Base-by-base conservation (phyloP, 2,113 vertebrate genomes). In the Atractosteus spatula region DNA sequence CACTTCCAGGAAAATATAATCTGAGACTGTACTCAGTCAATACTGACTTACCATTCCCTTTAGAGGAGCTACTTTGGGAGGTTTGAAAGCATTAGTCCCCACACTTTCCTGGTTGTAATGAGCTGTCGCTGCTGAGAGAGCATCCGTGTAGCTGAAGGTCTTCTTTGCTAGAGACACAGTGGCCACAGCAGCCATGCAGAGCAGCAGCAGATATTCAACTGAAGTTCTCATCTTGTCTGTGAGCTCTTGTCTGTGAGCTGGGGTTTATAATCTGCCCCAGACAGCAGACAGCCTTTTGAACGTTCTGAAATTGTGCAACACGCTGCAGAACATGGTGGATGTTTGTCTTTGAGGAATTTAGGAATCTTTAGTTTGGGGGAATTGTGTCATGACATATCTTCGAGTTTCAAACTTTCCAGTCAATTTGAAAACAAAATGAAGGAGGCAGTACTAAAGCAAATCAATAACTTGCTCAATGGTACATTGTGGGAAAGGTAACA, bases 31-130 rank as follows among this genome's bases (percentile, higher is more conserved):
- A 29, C 43, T 11, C 6, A 3, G 29, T 2, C 41, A 43, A 45
- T n/a, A 66, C 43, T 56, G 5, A n/a, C 8, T 3, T 57, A 69
- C 68, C 68, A 69, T 69, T 56, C 51, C 54, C 55, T 17, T 51
- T 3, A 69, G 54, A 13, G 68, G 16, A 14, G 29, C 12, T 29
- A 42, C 4, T 42, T 69, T 41, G 4, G 68, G 68, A 41, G 54
- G 68, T 14, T 55, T 51, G 16, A 69, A 69, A 7, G 68, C 68
- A 2, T 69, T 55, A 5, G 4, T 57, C 54, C 56, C 68, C 8
- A 41, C 16, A 17, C 68, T 69, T 13, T 14, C 42, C 68, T 57
- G 51, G 68, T 69, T 69, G 68, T 56, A 69, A 55, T 69, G 51
- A 13, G 13, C 55, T 7, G 68, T 69, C 8, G 68, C 51, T 2